phyloP scores from a whole-genome alignment of 2,797 vertebrate genomes.

The Tokudaia muenninki region DNA sequence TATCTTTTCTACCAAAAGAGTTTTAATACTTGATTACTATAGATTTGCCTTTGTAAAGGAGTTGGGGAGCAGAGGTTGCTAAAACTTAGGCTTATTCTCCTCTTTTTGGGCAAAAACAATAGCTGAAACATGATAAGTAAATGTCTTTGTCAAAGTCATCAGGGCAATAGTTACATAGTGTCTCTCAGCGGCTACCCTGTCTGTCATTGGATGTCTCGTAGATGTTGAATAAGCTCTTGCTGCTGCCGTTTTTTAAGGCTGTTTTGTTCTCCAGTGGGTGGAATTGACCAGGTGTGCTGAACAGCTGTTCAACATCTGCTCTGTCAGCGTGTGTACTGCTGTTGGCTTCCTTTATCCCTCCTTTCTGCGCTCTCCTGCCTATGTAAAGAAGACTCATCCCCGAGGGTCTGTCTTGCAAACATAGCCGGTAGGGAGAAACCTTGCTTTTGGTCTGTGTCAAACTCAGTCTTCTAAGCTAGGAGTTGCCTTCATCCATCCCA shows the following conservation, averaged over 20 bases:
- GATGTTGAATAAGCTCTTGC: neutral
- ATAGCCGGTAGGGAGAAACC: neutral
- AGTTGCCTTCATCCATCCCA: neutral
- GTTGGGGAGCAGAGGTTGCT: neutral
- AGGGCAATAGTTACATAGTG: neutral
- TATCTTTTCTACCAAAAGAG: neutral
- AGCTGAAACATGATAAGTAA: neutral
- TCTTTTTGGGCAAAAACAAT: slow-evolving; percentile 16
- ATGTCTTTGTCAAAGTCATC: neutral
- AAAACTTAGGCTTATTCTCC: slow-evolving; percentile 5
- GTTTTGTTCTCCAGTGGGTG: neutral
- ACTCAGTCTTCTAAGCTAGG: neutral
- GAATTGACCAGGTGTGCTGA: neutral
- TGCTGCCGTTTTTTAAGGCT: neutral
- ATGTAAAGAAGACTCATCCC: neutral
- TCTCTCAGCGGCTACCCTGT: neutral
- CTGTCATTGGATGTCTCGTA: neutral
- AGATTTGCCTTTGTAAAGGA: neutral
- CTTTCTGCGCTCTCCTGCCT: neutral
- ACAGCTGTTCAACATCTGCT: neutral
- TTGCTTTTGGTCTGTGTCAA: neutral
- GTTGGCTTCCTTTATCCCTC: accelerated
- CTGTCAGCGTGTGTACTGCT: accelerated
- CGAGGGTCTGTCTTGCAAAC: neutral
- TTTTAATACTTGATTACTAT: neutral